Conservation (phyloP, 2,888 invertebrate genomes). For the Agonopterix alstromeriana region DNA sequence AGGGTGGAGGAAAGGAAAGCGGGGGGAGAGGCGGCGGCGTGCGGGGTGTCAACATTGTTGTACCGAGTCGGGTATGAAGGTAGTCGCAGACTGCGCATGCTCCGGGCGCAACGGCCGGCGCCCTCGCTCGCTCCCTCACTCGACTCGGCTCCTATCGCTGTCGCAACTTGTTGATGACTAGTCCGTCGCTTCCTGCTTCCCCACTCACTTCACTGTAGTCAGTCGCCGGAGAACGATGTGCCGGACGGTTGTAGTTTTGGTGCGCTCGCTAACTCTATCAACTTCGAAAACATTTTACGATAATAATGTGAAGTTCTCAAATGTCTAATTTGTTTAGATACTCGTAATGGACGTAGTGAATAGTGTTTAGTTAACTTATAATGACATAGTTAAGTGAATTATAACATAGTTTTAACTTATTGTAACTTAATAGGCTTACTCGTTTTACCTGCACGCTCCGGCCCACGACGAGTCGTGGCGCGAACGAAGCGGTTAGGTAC, state of each 20-base stretch:
- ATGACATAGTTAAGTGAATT: slow-evolving; percentile 30
- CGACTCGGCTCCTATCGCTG: slow-evolving; percentile 34
- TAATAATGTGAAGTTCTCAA: slow-evolving; percentile 63
- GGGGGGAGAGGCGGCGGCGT: slow-evolving; percentile 8
- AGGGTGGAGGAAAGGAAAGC: slow-evolving; percentile 17
- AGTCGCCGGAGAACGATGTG: slow-evolving; percentile 55
- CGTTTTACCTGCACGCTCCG: slow-evolving; percentile 72
- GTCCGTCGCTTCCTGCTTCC: slow-evolving; percentile 24
- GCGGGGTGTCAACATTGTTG: slow-evolving; percentile 44
- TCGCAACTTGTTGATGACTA: slow-evolving; percentile 54
- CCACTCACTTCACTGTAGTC: slow-evolving; percentile 69
- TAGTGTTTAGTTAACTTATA: slow-evolving; percentile 41
- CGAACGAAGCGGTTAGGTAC: slow-evolving; percentile 46
- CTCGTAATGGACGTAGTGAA: slow-evolving; percentile 34
- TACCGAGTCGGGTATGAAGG: slow-evolving; percentile 48
- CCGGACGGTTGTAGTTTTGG: not conserved
- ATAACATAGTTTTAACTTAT: slow-evolving; percentile 58
- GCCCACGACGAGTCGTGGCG: slow-evolving; percentile 56
- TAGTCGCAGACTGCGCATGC: slow-evolving; percentile 65
- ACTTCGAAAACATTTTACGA: slow-evolving; percentile 68
- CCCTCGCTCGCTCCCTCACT: slow-evolving; percentile 21
- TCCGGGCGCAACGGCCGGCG: slow-evolving; percentile 51
- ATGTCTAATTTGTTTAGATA: slow-evolving; percentile 33
- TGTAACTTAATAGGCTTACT: slow-evolving; percentile 66
- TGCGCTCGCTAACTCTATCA: slow-evolving; percentile 46